Evolutionary conservation across 2,888 invertebrate species (phyloP).

Genomic region (Caenorhabditis imperialis): DNA sequence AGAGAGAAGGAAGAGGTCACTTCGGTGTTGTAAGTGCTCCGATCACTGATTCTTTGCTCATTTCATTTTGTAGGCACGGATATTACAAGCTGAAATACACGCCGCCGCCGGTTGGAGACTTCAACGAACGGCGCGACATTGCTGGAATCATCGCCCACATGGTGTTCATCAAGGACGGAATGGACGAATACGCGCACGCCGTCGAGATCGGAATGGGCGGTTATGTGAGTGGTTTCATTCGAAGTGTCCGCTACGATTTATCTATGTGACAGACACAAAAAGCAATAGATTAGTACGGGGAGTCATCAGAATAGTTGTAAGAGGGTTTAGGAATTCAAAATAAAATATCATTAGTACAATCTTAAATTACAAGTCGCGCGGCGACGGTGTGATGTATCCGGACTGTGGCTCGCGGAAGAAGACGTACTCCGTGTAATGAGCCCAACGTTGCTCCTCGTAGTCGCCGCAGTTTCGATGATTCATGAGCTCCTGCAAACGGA

Average conservation of each 20-base stretch:
- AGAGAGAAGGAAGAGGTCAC: neutral
- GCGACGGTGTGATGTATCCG: conserved; percentile 54
- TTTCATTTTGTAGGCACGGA: conserved; percentile 29
- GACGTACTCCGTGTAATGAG: conserved; percentile 99
- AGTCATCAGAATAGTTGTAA: neutral
- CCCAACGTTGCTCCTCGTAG: conserved; percentile 98
- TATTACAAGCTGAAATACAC: conserved; percentile 20
- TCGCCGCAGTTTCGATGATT: conserved; percentile 84
- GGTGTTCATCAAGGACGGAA: conserved; percentile 83
- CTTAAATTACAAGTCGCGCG: conserved; percentile 53
- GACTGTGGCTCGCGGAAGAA: conserved; percentile 84
- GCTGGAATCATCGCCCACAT: conserved; percentile 87
- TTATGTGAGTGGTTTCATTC: conserved; percentile 82
- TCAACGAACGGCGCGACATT: conserved; percentile 47
- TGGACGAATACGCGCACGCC: conserved; percentile 83
- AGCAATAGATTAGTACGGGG: neutral
- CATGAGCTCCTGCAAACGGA: conserved; percentile 70
- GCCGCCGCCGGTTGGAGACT: conserved; percentile 30
- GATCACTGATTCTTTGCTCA: neutral
- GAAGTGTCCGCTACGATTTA: too few species aligned
- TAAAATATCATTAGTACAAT: too few species aligned
- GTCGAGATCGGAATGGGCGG: conserved; percentile 90
- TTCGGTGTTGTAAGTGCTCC: neutral
- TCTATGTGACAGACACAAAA: too few species aligned
- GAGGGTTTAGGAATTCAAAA: too few species aligned